Evolutionary conservation across 2,113 vertebrate species (phyloP).

Genomic region (Syngnathoides biaculeatus): DNA sequence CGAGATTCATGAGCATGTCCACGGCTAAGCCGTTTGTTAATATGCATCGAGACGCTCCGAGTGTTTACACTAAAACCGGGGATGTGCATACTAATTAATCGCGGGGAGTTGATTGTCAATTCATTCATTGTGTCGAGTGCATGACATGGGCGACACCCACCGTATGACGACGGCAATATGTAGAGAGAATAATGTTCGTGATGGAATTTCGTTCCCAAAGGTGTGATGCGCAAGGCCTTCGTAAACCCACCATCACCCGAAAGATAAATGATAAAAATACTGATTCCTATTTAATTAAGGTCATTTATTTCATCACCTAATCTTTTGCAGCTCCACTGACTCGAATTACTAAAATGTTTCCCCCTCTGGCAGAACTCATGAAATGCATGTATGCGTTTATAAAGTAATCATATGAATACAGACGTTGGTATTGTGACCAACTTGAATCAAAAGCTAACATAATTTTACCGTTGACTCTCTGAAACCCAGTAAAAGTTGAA

Average conservation of each 20-base stretch:
- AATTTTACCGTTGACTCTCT: background rate
- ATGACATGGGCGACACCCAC: background rate
- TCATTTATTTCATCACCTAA: background rate
- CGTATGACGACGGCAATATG: background rate
- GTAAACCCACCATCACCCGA: too few species aligned
- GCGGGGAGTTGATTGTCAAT: background rate
- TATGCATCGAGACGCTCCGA: background rate
- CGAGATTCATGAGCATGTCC: background rate
- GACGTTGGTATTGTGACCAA: background rate
- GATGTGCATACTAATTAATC: background rate
- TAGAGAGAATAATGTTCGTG: too few species aligned
- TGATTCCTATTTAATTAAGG: too few species aligned
- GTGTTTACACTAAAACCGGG: background rate
- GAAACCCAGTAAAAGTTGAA: background rate
- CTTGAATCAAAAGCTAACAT: background rate
- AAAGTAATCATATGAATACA: background rate
- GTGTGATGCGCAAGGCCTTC: too few species aligned
- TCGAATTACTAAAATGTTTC: background rate
- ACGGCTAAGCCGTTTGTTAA: background rate
- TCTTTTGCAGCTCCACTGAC: background rate
- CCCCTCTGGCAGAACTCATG: background rate
- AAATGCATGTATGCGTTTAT: background rate
- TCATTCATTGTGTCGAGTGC: background rate
- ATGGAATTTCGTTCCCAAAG: too few species aligned
- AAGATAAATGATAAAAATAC: too few species aligned